Conservation (phyloP, 2,113 vertebrate genomes). For the Lathamus discolor region DNA sequence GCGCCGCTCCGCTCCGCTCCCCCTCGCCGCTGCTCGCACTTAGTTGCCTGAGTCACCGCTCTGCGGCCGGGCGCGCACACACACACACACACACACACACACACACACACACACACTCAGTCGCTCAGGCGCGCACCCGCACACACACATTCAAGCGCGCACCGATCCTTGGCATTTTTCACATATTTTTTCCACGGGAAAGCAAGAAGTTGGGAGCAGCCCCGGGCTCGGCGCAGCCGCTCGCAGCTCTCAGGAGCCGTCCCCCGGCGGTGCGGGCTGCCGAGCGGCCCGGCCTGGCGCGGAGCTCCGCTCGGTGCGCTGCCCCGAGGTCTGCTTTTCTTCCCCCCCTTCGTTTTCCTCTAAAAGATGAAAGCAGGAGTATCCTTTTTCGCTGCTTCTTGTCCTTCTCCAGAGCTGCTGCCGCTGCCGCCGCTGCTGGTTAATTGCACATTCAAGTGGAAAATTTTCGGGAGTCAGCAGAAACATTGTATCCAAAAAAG, state of each 20-base stretch:
- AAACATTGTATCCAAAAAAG: conserved; percentile 85
- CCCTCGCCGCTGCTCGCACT: conserved; percentile 23
- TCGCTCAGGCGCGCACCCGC: not conserved
- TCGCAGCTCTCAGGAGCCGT: not conserved
- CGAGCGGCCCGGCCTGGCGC: not conserved
- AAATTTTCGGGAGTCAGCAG: conserved; percentile 89
- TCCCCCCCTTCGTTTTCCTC: not conserved
- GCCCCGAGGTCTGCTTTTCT: not conserved
- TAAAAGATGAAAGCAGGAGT: conserved; percentile 87
- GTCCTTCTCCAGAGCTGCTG: conserved; percentile 81
- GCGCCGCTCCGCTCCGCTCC: not conserved
- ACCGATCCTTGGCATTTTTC: conserved; percentile 84
- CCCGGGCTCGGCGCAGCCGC: conserved; percentile 22
- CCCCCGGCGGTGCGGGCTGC: not conserved
- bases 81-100: not conserved
- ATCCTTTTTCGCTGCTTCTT: conserved; percentile 83
- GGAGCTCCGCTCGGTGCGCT: not conserved
- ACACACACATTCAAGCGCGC: not conserved
- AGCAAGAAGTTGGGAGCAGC: conserved; percentile 74
- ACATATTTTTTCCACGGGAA: conserved; percentile 79
- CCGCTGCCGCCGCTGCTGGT: conserved; percentile 84
- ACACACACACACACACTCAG: not conserved
- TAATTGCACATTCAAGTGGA: conserved; percentile 89
- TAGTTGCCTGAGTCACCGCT: conserved; percentile 67
- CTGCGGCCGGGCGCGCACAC: conserved; percentile 48